Evolutionary conservation across 2,797 vertebrate species (phyloP), one percentile per base, ranked within the genome.

Genomic region (Scleropages formosus): DNA sequence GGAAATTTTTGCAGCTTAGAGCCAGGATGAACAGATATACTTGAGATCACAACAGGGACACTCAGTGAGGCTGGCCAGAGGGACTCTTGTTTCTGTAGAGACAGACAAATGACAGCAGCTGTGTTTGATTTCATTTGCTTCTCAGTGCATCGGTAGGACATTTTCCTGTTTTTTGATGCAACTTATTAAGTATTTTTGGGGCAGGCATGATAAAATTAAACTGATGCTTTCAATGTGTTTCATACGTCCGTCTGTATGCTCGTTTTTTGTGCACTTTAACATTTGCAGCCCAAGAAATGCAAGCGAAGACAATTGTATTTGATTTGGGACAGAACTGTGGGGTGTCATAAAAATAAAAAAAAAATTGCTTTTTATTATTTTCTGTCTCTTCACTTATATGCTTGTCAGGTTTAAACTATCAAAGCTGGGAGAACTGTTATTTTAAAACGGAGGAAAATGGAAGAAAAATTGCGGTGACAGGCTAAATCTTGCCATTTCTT

Each of bases 271-370:
- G 53, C 12, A 39, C 18, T 70, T 69, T 11, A 9, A 27, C 56
- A 26, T 58, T 71, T 71, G 24, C 51, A 58, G 68, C 71, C 22
- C 13, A 27, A 27, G 53, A 56, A 56, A 26, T 71, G 27, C 49
- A 71, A 18, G 53, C 68, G 56, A 31, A 71, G 22, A 71, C 68
- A 71, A 49, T 71, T 31, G 68, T 71, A 56, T 56, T 71, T 71
- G 51, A 58, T 71, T 58, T 71, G 49, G 56, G 24, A 56, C 49
- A 58, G 68, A 71, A 24, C 26, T 58, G 51, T 68, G 27, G 51
- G 71, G 68, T 71, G 51, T 58, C 31, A 39, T 60, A 27, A 27
- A 53, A 61, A 61, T 18, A 71, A 71, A 58, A 56, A 68, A 69
- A 31, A 6, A 39, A 39, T 39, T 39, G 31, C 39, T 39, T 39